phyloP scores from a whole-genome alignment of 2,113 vertebrate species.

The Anser brachyrhynchus region DNA sequence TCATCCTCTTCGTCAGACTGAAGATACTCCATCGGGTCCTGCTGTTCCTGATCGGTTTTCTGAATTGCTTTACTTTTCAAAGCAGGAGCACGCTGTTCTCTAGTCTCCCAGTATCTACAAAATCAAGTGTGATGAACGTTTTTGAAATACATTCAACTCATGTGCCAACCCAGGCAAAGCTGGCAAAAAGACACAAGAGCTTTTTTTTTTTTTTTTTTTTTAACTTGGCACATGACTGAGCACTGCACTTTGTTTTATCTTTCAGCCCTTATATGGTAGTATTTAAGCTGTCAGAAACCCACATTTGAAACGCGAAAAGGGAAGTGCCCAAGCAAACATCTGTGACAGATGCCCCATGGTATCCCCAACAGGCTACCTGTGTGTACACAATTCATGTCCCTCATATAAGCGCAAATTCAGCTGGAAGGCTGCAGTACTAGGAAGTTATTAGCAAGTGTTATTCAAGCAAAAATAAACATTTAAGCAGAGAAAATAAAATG shows the following conservation, averaged over 20 bases:
- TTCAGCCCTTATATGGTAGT: not conserved
- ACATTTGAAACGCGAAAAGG: not conserved
- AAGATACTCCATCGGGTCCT: conserved; percentile 92
- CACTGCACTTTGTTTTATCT: not conserved
- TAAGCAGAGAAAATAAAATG: not conserved
- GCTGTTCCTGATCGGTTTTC: conserved; percentile 93
- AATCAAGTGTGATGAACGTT: not conserved
- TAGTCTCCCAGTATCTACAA: conserved; percentile 91
- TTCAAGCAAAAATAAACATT: not conserved
- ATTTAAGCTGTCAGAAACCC: not conserved
- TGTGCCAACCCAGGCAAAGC: not conserved
- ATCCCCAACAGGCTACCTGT: not conserved
- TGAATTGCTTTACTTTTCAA: conserved; percentile 83
- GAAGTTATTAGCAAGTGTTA: not conserved
- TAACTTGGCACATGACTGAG: not conserved
- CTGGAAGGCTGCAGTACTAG: not conserved
- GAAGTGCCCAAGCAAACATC: not conserved
- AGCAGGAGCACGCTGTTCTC: conserved; percentile 87
- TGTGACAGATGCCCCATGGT: not conserved
- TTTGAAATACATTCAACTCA: accelerated
- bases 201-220: not conserved
- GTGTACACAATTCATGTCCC: not conserved
- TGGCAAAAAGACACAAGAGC: not conserved
- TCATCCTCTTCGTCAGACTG: conserved; percentile 90
- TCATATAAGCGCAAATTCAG: not conserved